Conservation (phyloP, 2,113 vertebrate species). For the Cichladusa arquata region DNA sequence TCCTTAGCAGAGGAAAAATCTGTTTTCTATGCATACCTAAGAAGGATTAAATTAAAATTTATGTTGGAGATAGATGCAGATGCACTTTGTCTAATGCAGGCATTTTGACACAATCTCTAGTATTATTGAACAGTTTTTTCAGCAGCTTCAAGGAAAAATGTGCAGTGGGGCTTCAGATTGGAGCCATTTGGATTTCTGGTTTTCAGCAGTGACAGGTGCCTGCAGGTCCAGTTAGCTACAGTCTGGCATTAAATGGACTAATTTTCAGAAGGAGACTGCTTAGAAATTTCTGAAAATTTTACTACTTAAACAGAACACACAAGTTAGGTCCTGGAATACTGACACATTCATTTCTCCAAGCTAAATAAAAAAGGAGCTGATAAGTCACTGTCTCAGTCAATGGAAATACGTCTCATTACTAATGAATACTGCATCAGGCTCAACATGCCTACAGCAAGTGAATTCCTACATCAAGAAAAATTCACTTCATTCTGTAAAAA, state of each 20-base stretch:
- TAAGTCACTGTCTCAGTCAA: not conserved
- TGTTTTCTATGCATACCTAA: not conserved
- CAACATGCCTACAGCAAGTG: not conserved
- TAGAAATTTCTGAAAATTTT: not conserved
- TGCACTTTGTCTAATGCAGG: not conserved
- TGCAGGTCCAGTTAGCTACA: not conserved
- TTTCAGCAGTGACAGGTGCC: not conserved
- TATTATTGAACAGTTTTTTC: not conserved
- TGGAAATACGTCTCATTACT: not conserved
- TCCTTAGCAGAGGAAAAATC: not conserved
- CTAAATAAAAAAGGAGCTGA: not conserved
- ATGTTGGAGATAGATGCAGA: not conserved
- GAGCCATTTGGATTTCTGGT: not conserved
- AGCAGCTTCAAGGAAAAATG: not conserved
- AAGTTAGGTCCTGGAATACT: not conserved
- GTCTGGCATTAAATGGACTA: not conserved
- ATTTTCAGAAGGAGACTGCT: not conserved
- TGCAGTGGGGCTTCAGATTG: not conserved
- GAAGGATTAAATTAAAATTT: not conserved
- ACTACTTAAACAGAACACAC: not conserved
- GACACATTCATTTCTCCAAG: not conserved
- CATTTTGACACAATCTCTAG: not conserved
- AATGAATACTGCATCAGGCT: not conserved
- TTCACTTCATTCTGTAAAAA: not conserved
- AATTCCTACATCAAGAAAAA: not conserved